Conservation (phyloP, 2,888 invertebrate species). For the Rhorus exstirpatorius region DNA sequence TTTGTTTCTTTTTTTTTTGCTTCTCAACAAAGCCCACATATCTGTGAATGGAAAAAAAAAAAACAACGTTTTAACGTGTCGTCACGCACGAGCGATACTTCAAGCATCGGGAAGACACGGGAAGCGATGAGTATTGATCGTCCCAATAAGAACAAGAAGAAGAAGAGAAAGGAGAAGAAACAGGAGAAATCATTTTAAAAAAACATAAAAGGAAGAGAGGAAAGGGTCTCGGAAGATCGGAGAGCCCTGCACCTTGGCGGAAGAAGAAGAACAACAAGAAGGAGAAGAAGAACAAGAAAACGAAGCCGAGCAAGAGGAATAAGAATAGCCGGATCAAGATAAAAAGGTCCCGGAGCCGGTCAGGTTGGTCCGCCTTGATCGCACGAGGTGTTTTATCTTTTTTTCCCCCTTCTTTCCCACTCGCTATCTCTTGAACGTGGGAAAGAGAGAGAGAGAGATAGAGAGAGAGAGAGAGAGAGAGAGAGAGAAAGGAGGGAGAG, state of each 20-base stretch:
- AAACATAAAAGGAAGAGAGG: neutral
- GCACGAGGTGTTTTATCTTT: conserved; percentile 40
- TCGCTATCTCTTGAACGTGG: no score
- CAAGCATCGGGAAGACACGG: conserved; percentile 8
- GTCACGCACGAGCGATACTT: conserved; percentile 12
- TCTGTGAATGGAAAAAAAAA: neutral
- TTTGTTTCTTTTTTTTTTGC: neutral
- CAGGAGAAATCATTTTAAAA: neutral
- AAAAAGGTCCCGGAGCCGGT: conserved; percentile 56
- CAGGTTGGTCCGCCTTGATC: conserved; percentile 53
- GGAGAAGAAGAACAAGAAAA: conserved; percentile 44
- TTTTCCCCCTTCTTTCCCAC: conserved; percentile 20
- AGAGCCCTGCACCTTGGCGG: conserved; percentile 8
- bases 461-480: no score
- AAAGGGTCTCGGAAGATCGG: conserved; percentile 15
- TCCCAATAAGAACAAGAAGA: neutral
- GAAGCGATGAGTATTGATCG: conserved; percentile 8
- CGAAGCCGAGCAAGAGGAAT: conserved; percentile 38
- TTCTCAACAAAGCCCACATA: neutral
- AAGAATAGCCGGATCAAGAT: conserved; percentile 53
- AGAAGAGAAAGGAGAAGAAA: neutral
- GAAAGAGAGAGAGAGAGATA: no score
- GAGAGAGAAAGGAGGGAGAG: conserved; percentile 18
- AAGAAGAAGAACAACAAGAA: conserved; percentile 45
- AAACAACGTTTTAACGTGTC: neutral